These are phyloP conservation scores for Rhodophaea formosa DNA, from an alignment of 2,888 invertebrate species.

Conservation along the genomic window DNA sequence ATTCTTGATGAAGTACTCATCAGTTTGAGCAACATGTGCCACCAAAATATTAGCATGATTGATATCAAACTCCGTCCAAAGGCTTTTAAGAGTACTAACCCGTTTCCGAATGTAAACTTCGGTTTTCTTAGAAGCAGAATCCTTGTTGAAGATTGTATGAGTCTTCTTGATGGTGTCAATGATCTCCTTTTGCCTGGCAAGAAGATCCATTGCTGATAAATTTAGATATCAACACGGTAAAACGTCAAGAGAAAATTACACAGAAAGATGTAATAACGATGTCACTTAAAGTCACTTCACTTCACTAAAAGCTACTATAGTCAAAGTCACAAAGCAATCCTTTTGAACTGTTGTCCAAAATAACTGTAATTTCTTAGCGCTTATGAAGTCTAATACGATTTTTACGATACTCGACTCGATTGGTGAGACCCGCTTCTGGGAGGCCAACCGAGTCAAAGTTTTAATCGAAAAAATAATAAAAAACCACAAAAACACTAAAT, in stretches of 20 bases:
- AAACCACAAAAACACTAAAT: no score
- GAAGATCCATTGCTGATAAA: no score
- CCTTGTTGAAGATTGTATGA: constrained; percentile 20
- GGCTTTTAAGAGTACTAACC: constrained; percentile 4
- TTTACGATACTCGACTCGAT: neutral
- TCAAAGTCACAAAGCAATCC: neutral
- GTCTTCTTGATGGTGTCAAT: constrained; percentile 11
- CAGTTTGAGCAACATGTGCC: neutral
- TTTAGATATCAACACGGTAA: neutral
- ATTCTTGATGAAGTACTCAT: constrained; percentile 19
- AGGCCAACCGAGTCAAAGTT: no score
- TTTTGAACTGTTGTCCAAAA: neutral
- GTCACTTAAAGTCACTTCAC: constrained; percentile 8
- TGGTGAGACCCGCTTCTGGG: neutral
- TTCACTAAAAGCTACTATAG: neutral
- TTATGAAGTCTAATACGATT: no score
- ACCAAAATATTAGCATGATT: constrained; percentile 4
- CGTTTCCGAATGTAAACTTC: constrained; percentile 16
- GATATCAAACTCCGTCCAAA: constrained; percentile 18
- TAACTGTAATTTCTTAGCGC: no score
- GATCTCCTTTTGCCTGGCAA: constrained; percentile 17
- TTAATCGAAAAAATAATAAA: no score
- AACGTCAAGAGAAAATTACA: neutral
- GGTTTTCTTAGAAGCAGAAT: constrained; percentile 17
- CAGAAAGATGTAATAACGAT: constrained; percentile 7